Conservation (phyloP, 2,113 vertebrate species). For the Astur gentilis region DNA sequence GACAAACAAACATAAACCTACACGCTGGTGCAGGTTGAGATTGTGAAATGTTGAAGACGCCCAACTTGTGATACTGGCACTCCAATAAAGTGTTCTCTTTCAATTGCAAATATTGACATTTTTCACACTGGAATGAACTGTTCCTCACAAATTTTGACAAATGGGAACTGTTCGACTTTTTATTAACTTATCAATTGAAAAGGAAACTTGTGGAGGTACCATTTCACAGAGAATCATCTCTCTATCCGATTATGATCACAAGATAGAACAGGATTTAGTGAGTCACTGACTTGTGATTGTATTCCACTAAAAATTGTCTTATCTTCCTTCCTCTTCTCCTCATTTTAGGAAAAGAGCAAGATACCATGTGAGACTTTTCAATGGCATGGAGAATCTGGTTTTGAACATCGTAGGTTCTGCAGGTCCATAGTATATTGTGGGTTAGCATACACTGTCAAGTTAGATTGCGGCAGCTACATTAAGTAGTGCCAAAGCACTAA, state of each 20-base stretch:
- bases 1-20: background rate
- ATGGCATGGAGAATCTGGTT: background rate
- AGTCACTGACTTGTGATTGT: conserved; percentile 28
- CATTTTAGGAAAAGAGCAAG: background rate
- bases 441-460: background rate
- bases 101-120: background rate
- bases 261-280: background rate
- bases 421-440: background rate
- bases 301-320: background rate
- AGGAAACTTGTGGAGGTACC: background rate
- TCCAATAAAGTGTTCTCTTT: background rate
- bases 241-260: background rate
- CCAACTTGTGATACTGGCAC: background rate
- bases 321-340: background rate
- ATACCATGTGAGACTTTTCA: background rate
- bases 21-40: background rate
- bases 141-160: background rate
- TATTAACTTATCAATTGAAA: background rate
- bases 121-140: background rate
- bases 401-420: background rate
- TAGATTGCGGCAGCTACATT: conserved; percentile 4
- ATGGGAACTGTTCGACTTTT: background rate
- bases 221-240: background rate
- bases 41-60: background rate
- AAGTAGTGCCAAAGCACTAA: conserved; percentile 48